Evolutionary conservation across 2,113 vertebrate genomes (phyloP).

Genomic region (Geococcyx californianus): DNA sequence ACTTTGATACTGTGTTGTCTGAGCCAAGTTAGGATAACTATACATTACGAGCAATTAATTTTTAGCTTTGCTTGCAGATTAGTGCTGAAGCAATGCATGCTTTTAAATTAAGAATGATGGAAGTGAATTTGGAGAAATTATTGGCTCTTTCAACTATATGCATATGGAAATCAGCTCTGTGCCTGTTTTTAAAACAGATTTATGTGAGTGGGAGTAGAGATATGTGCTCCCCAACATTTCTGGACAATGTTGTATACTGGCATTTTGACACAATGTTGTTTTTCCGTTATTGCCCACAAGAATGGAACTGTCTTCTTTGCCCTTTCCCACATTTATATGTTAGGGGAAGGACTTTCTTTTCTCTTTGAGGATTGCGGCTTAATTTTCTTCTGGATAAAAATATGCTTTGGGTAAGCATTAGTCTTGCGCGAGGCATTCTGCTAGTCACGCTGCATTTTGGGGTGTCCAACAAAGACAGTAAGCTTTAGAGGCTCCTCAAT

Average conservation of each 20-base stretch:
- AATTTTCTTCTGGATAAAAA: neutral
- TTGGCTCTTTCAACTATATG: neutral
- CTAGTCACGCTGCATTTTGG: neutral
- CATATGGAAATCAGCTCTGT: neutral
- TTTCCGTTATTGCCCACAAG: neutral
- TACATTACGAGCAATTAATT: slow-evolving; percentile 27
- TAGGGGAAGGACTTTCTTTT: neutral
- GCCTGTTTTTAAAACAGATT: neutral
- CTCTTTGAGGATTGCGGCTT: neutral
- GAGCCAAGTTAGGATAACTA: slow-evolving; percentile 43
- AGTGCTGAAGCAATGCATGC: neutral
- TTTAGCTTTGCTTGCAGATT: slow-evolving; percentile 59
- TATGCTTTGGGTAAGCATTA: neutral
- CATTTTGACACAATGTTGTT: neutral
- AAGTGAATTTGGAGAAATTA: slow-evolving; percentile 8
- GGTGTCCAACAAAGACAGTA: neutral
- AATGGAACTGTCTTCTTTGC: neutral
- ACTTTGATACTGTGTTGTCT: slow-evolving; percentile 47
- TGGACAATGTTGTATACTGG: neutral
- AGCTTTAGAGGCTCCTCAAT: neutral
- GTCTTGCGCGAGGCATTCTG: neutral
- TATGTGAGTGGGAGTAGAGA: neutral
- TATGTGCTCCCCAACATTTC: neutral
- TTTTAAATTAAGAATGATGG: slow-evolving; percentile 14
- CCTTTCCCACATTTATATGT: neutral